Evolutionary conservation across 1,140 invertebrate species (phyloP).

Genomic region (Propsilocerus akamusi): DNA sequence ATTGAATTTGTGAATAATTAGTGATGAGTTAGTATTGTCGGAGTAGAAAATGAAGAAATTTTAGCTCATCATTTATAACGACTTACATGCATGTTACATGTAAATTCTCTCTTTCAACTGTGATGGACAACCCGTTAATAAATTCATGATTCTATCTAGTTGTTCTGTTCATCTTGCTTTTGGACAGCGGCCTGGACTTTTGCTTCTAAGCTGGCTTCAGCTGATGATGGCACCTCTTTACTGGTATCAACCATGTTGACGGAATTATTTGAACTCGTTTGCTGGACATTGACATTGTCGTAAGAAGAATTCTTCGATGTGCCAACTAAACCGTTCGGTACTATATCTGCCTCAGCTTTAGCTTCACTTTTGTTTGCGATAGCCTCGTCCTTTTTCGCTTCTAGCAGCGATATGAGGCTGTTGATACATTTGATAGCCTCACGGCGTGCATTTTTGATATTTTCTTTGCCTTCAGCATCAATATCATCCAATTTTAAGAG

Average conservation of each 20-base stretch:
- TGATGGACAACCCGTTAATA: too few species aligned
- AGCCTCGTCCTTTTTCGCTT: conserved; percentile 39
- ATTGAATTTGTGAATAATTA: too few species aligned
- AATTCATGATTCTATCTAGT: too few species aligned
- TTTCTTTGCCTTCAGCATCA: conserved; percentile 77
- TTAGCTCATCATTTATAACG: too few species aligned
- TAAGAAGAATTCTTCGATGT: neutral
- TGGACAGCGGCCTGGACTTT: too few species aligned
- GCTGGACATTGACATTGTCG: neutral
- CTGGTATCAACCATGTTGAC: too few species aligned
- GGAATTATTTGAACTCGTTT: neutral
- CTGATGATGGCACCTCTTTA: conserved; percentile 1
- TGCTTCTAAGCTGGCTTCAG: neutral
- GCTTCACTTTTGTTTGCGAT: neutral
- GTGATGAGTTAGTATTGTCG: too few species aligned
- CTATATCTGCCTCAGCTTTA: neutral
- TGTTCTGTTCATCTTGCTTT: too few species aligned
- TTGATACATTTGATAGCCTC: conserved; percentile 79
- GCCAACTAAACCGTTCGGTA: neutral
- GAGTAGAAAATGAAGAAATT: too few species aligned
- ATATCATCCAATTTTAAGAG: conserved; percentile 81
- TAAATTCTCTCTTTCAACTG: too few species aligned
- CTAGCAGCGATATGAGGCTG: conserved; percentile 62
- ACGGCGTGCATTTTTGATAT: conserved; percentile 66
- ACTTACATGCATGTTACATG: too few species aligned